Conservation (phyloP, 1,140 invertebrate genomes). For the Drosophila prosaltans region DNA sequence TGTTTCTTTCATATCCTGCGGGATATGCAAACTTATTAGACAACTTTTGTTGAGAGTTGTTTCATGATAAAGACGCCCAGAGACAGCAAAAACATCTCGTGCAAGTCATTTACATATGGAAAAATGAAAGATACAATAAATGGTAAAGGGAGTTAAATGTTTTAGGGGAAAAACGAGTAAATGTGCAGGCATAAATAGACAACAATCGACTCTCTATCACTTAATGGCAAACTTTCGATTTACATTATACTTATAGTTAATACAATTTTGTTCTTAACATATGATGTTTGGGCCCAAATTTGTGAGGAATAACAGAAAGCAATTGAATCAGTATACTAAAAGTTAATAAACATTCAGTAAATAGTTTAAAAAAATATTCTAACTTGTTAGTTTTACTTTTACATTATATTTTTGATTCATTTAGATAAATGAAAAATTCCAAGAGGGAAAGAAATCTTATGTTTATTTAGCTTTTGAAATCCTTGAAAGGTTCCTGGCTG, state of each 20-base stretch:
- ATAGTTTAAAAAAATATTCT: too few species aligned
- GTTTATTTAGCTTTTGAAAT: too few species aligned
- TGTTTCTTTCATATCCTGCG: slow-evolving; percentile 63
- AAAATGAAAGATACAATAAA: background rate
- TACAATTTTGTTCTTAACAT: background rate
- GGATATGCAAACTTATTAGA: slow-evolving; percentile 77
- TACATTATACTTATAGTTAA: background rate
- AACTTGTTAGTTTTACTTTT: too few species aligned
- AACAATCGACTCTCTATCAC: background rate
- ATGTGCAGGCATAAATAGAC: background rate
- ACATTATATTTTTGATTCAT: too few species aligned
- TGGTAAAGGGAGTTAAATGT: slow-evolving; percentile 34
- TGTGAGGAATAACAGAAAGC: too few species aligned
- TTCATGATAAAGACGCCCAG: slow-evolving; percentile 64
- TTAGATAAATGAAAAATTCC: too few species aligned
- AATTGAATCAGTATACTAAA: too few species aligned
- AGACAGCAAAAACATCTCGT: slow-evolving; percentile 51
- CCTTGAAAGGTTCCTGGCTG: too few species aligned
- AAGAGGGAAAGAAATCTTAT: too few species aligned
- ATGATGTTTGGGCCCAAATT: too few species aligned
- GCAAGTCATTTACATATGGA: slow-evolving; percentile 63
- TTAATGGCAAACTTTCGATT: background rate
- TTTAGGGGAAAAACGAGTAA: background rate
- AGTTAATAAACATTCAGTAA: too few species aligned
- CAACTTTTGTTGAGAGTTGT: slow-evolving; percentile 54